Evolutionary conservation across 1,140 invertebrate genomes (phyloP).

Genomic region (Drosophila nasuta): DNA sequence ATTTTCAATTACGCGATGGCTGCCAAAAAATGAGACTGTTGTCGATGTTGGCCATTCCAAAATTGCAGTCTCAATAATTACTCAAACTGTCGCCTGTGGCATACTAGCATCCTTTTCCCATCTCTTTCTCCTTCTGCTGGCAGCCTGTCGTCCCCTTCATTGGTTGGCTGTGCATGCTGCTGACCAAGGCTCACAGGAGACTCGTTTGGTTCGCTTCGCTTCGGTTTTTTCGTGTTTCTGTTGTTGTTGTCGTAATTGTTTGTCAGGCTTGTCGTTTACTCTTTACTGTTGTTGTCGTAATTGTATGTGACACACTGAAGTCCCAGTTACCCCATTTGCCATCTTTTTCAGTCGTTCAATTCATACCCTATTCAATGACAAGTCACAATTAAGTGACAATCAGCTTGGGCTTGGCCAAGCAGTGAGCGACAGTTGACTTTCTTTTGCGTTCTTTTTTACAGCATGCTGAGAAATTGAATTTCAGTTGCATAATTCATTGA

Average conservation of each 20-base stretch:
- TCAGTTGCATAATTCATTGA: constrained; percentile 78
- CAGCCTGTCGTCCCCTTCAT: background rate
- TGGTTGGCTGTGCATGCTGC: constrained; percentile 17
- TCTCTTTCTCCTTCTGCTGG: background rate
- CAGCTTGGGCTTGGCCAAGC: constrained; percentile 29
- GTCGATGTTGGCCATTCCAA: constrained; percentile 47
- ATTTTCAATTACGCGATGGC: constrained; percentile 78
- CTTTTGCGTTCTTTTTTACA: constrained; percentile 45
- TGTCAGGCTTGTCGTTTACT: constrained; percentile 70
- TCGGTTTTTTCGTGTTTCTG: constrained; percentile 26
- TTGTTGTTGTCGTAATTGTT: constrained; percentile 71
- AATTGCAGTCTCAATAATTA: constrained; percentile 79
- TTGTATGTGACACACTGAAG: constrained; percentile 75
- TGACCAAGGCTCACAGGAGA: constrained; percentile 45
- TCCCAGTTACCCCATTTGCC: constrained; percentile 39
- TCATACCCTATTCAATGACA: constrained; percentile 32
- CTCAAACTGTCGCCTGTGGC: constrained; percentile 78
- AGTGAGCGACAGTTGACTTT: constrained; percentile 42
- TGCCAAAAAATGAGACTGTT: constrained; percentile 57
- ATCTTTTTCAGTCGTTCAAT: background rate
- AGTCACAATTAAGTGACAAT: constrained; percentile 72
- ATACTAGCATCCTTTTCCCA: constrained; percentile 16
- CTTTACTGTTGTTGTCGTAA: constrained; percentile 57
- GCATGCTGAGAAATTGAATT: constrained; percentile 55
- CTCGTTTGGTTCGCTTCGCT: constrained; percentile 41